Base-by-base conservation (phyloP, 1,140 invertebrate species). In the Hermetia illucens region DNA sequence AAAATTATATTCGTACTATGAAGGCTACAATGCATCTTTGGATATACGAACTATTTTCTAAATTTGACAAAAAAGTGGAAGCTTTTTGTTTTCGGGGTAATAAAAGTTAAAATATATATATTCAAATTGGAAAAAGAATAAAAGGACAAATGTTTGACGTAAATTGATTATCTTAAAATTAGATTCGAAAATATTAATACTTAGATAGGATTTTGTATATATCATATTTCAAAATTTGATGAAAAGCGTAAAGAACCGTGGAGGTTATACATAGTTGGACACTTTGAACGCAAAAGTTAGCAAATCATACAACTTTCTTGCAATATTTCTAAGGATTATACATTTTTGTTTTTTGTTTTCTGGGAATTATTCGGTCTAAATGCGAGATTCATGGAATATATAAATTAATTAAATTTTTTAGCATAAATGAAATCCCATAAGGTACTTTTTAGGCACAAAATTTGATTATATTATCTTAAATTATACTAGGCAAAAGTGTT, bases 181-280 rank as follows among this genome's bases (percentile, higher is more conserved):
- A 27, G 13, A 27, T 27, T 27, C 24, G 13, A 9, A 27, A 27
- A 27, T 9, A 9, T 27, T 9, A 34, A 17, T 36, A 41, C 44
- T 40, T 39, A 41, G 24, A 44, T 42, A 45, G 34, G 48, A 43
- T 45, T 52, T 52, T 54, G 52, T 54, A 55, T 52, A 54, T 54
- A 54, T 52, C n/a, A n/a, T n/a, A n/a, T 47, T 51, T 47, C 51
- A 47, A 48, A 49, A 49, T 8, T 13, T 8, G 13, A 27, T 13
- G 24, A 9, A 13, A 27, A 8, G 24, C 24, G 24, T 9, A 13
- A 13, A 27, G 24, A 8, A 27, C 8, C 24, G 13, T 27, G 8
- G 45, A n/a, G n/a, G n/a, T 43, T 49, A 53, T 54, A 41, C 48
- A 43, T 43, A 44, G 6, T 21, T 19, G 21, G 5, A 35, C 6